Percentiles rank a stretch among this genome's conserved stretches.
Evolutionary conservation across 1,140 invertebrate species (phyloP).

Genomic region (Cydia pomonella): DNA sequence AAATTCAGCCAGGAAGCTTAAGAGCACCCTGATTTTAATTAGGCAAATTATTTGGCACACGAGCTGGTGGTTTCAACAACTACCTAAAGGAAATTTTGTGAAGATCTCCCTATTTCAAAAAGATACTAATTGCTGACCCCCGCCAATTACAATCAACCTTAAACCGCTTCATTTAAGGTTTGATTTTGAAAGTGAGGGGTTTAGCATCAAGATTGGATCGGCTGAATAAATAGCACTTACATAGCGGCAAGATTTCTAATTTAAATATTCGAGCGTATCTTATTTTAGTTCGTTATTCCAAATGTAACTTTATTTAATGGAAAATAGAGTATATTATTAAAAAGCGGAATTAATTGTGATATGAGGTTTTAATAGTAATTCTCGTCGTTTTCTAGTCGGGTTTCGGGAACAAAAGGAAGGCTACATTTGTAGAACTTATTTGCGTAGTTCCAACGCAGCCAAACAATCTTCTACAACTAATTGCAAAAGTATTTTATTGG

Average conservation of each 20-base stretch:
- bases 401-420: background rate
- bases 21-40: background rate
- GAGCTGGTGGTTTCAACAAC: constrained; percentile 1
- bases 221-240: background rate
- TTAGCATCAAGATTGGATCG: background rate
- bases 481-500: constrained; percentile 1
- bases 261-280: background rate
- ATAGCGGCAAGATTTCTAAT: background rate
- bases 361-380: background rate
- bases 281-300: background rate
- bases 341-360: background rate
- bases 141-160: background rate
- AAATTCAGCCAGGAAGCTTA: background rate
- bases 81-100: constrained; percentile 8
- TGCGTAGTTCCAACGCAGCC: background rate
- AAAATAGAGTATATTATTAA: background rate
- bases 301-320: background rate
- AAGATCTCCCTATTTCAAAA: background rate
- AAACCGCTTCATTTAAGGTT: background rate
- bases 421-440: background rate
- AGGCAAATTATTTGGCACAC: background rate
- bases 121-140: background rate
- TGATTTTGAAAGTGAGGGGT: background rate
- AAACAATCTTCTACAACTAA: constrained; percentile 4
- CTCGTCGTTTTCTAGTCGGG: background rate